Evolutionary conservation across 2,113 vertebrate species (phyloP), one percentile per base, ranked within the genome.

Genomic region (Ursus arctos): DNA sequence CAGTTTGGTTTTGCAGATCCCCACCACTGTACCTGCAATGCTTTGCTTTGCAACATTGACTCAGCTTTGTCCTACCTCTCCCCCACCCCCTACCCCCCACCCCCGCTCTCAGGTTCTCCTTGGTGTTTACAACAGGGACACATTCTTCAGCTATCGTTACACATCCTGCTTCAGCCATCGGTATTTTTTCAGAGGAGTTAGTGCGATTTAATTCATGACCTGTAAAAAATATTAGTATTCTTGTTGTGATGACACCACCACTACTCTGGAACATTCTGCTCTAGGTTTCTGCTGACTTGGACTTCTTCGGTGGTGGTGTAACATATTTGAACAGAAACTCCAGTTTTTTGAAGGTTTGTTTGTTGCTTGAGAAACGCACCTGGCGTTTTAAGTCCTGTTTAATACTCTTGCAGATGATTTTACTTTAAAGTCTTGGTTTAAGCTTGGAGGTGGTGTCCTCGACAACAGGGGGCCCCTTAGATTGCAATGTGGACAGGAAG

Each of bases 341-440:
- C 33, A 0, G 6, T 65, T 85, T 36, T 36, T 43, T 2, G 3
- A 77, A 77, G 28, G 67, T 33, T 53, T 57, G 6, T 36, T 69
- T 12, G 4, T 21, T 81, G 18, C 55, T 88, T 95, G 89, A 51
- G 61, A 89, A 55, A 90, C 1, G 2, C 47, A 69, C n/a, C 74
- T 74, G 49, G 16, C 21, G 15, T 67, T 65, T 67, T 67, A 67
- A 31, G 19, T 86, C 21, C 69, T 55, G 33, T 15, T 96, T 82
- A 92, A 69, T 53, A 7, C n/a, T 85, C 47, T 93, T 89, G 83
- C 19, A 4, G 21, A 31, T 74, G 3, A 79, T 83, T 92, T 91
- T 65, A 57, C 63, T 88, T 96, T 81, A 19, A 74, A 77, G 40
- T 88, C 88, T 93, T 85, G 65, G 82, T 86, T 91, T 57, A 59